A percentile compares a stretch with the other conserved stretches of the same genome.
These are phyloP conservation scores for Leucophenga maculata DNA, from an alignment of 2,888 invertebrate genomes.

Conservation along the genomic window DNA sequence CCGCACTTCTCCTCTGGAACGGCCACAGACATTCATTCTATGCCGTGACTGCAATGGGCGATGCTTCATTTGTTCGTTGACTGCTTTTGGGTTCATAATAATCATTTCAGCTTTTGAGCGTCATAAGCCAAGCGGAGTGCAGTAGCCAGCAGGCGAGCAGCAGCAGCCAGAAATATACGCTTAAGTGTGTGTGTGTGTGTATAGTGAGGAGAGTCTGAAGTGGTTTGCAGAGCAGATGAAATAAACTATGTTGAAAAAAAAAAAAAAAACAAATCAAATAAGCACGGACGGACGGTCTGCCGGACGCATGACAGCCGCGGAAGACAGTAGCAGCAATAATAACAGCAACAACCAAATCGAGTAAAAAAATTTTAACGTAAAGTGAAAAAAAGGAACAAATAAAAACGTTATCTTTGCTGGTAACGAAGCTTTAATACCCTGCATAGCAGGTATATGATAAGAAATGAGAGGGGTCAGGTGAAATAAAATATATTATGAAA, in stretches of 20 bases:
- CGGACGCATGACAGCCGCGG: conserved; percentile 29
- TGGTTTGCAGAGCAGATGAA: conserved; percentile 24
- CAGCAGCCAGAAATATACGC: neutral
- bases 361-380: neutral
- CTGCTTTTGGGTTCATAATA: conserved; percentile 14
- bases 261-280: neutral
- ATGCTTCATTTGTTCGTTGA: conserved; percentile 22
- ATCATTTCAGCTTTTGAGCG: conserved; percentile 19
- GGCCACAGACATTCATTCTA: neutral
- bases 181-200: neutral
- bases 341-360: conserved; percentile 28
- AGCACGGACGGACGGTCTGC: conserved; percentile 27
- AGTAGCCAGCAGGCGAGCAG: conserved; percentile 50
- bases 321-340: conserved; percentile 46
- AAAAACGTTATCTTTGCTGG: neutral
- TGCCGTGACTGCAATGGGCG: neutral
- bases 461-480: too few relatives aligned
- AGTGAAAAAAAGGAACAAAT: conserved; percentile 5
- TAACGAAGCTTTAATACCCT: too few relatives aligned
- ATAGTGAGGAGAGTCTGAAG: conserved; percentile 17
- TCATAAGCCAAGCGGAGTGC: conserved; percentile 44
- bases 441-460: too few relatives aligned
- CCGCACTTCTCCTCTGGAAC: neutral
- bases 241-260: conserved; percentile 31
- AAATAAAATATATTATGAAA: too few relatives aligned